Base-by-base conservation (phyloP, 2,888 invertebrate species). In the Caenorhabditis sulstoni region DNA sequence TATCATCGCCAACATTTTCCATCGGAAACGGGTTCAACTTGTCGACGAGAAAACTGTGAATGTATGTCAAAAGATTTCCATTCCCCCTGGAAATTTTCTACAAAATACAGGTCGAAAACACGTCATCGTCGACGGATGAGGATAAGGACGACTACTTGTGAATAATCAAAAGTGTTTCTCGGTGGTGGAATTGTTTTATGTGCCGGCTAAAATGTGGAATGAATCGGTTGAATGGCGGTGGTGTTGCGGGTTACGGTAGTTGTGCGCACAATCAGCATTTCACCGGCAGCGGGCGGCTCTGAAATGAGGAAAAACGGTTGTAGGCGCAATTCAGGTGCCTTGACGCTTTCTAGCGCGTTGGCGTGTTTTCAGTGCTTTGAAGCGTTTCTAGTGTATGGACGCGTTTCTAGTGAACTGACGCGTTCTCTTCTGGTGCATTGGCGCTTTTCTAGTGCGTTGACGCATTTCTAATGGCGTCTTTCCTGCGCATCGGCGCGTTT, bases 111-210 rank as follows among this genome's bases (percentile, higher is more conserved):
- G 20, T 50, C 14, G 61, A 67, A 12, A 55, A 61, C 18, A 59
- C 75, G 49, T 61, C 61, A 16, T 61, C 67, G n/a, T 75, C 75
- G 5, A 67, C 61, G 12, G 75, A 75, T 53, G 75, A 75, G 57
- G 75, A 75, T 44, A 75, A 75, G 37, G 75, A 75, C 41, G 75
- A 75, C 62, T 75, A 67, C 41, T 66, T 75, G 74, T 75, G 18
- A 61, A 65, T 39, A 20, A 14, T 44, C 53, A 7, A 52, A 23
- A 16, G 5, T 20, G 29, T 22, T 44, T 53, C 9, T 44, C n/a
- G n/a, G n/a, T n/a, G n/a, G n/a, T n/a, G n/a, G 8, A 18, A 29
- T 23, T 9, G n/a, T 16, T 9, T 22, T 14, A 41, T 41, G 41
- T 41, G 2, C n/a, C 23, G 11, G 16, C 11, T 70, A 70, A 61